Base-by-base conservation (phyloP, 2,113 vertebrate species). In the Caranx melampygus region DNA sequence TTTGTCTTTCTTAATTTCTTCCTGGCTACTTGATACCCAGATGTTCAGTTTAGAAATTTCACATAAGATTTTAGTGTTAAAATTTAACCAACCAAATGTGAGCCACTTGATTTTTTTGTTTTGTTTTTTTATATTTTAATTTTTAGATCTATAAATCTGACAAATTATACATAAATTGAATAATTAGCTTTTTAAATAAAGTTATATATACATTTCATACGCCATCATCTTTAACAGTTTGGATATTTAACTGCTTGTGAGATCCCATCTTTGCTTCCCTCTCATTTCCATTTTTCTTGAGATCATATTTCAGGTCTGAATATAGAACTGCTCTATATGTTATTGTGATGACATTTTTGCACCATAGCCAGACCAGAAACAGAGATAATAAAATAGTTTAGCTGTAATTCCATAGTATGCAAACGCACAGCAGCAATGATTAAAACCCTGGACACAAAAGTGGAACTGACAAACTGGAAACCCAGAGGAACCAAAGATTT, bases 401-500 rank as follows among this genome's bases (percentile, higher is more conserved):
- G 9, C 15, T 75, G 6, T 65, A 57, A 60, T 62, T 80, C 42
- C 2, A 52, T 18, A 35, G 15, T 9, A 66, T 12, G 44, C 4
- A 10, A 37, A 67, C n/a, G 33, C 18, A 55, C 3, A 57, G 57
- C n/a, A 66, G 10, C n/a, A 63, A 26, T 58, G 42, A 45, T 73
- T 40, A 31, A 71, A 71, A 57, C 37, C 20, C 2, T 55, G 5
- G 12, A 10, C 10, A 12, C 37, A 65, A 35, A 86, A 70, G 67
- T 35, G 79, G 31, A 79, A 49, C 18, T 61, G 35, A 63, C 49
- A 71, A 65, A 60, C 51, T 7, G 26, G 26, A 26, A 33, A 35
- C 35, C 31, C 37, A 57, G 51, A 51, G 13, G 67, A 49, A 59
- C 20, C 13, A 4, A n/a, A 21, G n/a, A 70, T 21, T 40, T 51